These are phyloP conservation scores for Drosophila arawakana DNA, from an alignment of 1,140 invertebrate species.

Conservation along the genomic window DNA sequence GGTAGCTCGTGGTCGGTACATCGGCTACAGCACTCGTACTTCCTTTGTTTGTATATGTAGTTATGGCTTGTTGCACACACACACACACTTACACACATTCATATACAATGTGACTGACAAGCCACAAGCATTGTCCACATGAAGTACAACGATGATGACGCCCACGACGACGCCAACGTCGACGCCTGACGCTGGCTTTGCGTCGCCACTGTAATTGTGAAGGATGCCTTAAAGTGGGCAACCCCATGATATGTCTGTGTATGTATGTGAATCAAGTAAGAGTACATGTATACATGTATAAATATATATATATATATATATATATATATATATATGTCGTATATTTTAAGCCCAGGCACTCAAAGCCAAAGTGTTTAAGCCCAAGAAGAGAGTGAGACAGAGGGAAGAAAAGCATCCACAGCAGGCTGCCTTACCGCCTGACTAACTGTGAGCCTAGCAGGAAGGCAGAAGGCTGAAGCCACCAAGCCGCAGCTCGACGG, in stretches of 20 bases:
- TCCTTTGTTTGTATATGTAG: constrained; percentile 38
- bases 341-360: constrained; percentile 77
- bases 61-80: constrained; percentile 55
- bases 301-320: constrained; percentile 39
- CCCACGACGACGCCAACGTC: constrained; percentile 19
- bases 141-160: constrained; percentile 48
- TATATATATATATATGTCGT: constrained; percentile 46
- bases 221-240: constrained; percentile 79
- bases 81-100: constrained; percentile 42
- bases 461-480: constrained; percentile 15
- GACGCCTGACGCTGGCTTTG: constrained; percentile 17
- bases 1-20: too few species aligned
- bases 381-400: constrained; percentile 45
- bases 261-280: constrained; percentile 28
- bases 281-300: constrained; percentile 3
- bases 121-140: constrained; percentile 74
- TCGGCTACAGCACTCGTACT: too few species aligned
- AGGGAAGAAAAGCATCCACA: constrained; percentile 27
- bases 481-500: constrained; percentile 41
- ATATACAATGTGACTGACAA: constrained; percentile 69
- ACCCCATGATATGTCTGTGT: constrained; percentile 35
- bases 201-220: constrained; percentile 76
- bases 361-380: constrained; percentile 76
- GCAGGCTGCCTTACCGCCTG: constrained; percentile 10
- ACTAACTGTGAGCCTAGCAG: neutral